Conservation (phyloP, 2,888 invertebrate genomes). For the Trichopria drosophilae region DNA sequence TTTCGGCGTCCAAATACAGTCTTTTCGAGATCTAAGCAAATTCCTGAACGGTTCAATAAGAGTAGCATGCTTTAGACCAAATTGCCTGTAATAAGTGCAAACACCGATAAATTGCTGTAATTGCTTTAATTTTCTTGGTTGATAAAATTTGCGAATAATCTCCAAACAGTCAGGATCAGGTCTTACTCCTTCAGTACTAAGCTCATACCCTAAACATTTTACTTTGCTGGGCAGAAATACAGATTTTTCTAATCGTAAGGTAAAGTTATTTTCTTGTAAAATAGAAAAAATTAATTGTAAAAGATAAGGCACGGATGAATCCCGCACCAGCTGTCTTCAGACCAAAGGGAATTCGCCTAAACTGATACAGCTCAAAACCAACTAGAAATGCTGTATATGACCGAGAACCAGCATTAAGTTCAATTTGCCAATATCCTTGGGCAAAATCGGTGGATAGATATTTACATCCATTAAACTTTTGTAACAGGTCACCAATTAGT, state of each 20-base stretch:
- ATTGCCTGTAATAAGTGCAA: conserved; percentile 27
- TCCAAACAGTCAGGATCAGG: no score
- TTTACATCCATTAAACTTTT: conserved; percentile 32
- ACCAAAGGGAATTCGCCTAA: conserved; percentile 43
- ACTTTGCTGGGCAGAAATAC: no score
- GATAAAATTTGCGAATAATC: conserved; percentile 32
- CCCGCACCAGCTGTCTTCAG: conserved; percentile 40
- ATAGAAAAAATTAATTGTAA: conserved; percentile 35
- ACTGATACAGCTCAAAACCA: conserved; percentile 35
- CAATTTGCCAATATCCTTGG: conserved; percentile 38
- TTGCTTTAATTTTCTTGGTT: conserved; percentile 37
- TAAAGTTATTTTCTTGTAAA: no score
- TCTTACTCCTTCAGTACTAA: no score
- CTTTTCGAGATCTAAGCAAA: conserved; percentile 4
- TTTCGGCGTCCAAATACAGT: conserved; percentile 20
- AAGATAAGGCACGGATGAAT: conserved; percentile 34
- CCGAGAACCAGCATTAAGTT: conserved; percentile 19
- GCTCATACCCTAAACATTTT: no score
- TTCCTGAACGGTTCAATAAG: conserved; percentile 16
- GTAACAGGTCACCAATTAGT: conserved; percentile 30
- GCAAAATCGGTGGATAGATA: conserved; percentile 35
- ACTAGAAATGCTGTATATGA: conserved; percentile 31
- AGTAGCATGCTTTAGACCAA: conserved; percentile 7
- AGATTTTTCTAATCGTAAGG: no score
- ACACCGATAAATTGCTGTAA: no score